Base-by-base conservation (phyloP, 2,113 vertebrate genomes). In the Girardinichthys multiradiatus region DNA sequence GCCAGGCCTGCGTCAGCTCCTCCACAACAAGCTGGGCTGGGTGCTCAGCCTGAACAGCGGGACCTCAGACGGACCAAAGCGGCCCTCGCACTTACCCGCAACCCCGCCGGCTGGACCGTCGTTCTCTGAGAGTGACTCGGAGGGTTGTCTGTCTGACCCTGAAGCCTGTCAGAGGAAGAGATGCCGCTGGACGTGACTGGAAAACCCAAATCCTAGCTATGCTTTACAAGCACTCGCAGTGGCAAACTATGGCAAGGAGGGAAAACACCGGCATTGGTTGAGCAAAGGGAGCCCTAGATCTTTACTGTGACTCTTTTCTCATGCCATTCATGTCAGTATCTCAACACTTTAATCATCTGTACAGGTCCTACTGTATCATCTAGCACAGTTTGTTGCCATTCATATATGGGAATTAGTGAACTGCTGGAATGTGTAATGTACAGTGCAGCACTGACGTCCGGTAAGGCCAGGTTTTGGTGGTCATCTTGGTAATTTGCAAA, bases 1-100 rank as follows among this genome's bases (percentile, higher is more conserved):
- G 0, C 98, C 98, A 0, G 98, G 98, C 86, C 96, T 99, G 48
- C 97, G 97, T 76, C 97, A 98, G 76, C 87, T 98, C 89, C 94
- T 99, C 30, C 95, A 95, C 82, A 96, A 96, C 94, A 97, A 97
- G 94, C 93, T 99, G 82, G 98, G 98, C 60, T 99, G 98, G 98
- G 96, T 99, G 31, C 91, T 99, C 71, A 96, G 95, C 88, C 96
- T 99, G 90, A 97, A 94, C 83, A 87, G 87, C 75, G 75, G 78
- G 72, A 39, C 54, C 29, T 33, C 76, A 1, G 88, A 90, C 1
- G 83, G 27, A 0, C 79, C 90, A 2, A 85, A 92, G 31, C 72
- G 1, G 24, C 61, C 90, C 17, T 45, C 86, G 21, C 28, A 45
- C 39, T 70, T 31, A 54, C 72, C 80, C 5, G 77, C n/a, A 14